phyloP scores from a whole-genome alignment of 2,888 invertebrate species.

The Aporophyla lueneburgensis region DNA sequence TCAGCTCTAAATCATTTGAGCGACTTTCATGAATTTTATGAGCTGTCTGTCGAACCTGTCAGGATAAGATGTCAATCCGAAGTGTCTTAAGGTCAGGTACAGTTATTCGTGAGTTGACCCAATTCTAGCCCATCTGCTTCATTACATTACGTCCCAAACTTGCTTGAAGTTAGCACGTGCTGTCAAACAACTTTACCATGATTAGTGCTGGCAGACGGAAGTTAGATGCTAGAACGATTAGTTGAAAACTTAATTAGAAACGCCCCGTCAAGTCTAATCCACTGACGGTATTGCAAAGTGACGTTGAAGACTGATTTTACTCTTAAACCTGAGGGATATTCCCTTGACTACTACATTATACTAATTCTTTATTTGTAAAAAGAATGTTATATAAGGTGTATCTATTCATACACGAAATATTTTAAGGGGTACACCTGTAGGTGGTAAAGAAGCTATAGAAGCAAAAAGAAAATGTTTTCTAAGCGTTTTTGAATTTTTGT shows the following conservation, averaged over 20 bases:
- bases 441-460: too few relatives aligned
- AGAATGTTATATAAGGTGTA: conserved; percentile 4
- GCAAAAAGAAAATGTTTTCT: too few relatives aligned
- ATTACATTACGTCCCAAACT: conserved; percentile 33
- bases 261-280: conserved; percentile 16
- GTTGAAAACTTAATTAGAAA: conserved; percentile 36
- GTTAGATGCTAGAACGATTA: conserved; percentile 40
- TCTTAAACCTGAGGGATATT: conserved; percentile 1
- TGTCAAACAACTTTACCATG: conserved; percentile 33
- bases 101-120: conserved; percentile 15
- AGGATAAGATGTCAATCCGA: conserved; percentile 11
- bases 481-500: too few relatives aligned
- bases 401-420: too few relatives aligned
- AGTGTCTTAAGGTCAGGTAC: conserved; percentile 16
- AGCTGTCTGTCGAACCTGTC: background rate
- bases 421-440: too few relatives aligned
- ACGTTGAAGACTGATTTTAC: conserved; percentile 9
- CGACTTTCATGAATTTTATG: background rate
- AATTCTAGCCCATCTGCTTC: conserved; percentile 14
- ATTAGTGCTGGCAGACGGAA: conserved; percentile 49
- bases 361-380: conserved; percentile 14
- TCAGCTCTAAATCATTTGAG: conserved; percentile 12
- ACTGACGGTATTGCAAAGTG: conserved; percentile 9
- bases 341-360: background rate
- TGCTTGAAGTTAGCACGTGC: conserved; percentile 30